Percentiles rank a stretch among this genome's conserved stretches.
Conservation (phyloP, 2,888 invertebrate genomes). For the Eueremaeus valkanovi region DNA sequence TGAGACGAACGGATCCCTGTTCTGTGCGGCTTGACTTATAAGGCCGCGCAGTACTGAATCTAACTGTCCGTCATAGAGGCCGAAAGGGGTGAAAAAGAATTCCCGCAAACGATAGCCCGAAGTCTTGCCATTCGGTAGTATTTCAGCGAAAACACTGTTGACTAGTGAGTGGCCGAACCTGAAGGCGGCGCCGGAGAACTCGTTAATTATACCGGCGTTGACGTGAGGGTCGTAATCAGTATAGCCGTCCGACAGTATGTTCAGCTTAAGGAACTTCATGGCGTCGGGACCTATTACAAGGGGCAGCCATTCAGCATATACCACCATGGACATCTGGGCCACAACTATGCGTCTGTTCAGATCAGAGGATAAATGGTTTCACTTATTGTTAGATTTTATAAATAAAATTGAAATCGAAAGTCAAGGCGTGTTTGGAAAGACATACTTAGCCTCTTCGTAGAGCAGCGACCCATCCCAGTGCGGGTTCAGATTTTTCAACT, state of each 20-base stretch:
- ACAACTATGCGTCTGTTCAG: slow-evolving; percentile 52
- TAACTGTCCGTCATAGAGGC: slow-evolving; percentile 50
- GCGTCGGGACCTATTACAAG: slow-evolving; percentile 63
- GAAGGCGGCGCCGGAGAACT: slow-evolving; percentile 77
- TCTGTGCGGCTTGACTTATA: slow-evolving; percentile 54
- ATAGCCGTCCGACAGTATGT: slow-evolving; percentile 67
- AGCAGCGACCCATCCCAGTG: slow-evolving; percentile 52
- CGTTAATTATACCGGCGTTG: slow-evolving; percentile 74
- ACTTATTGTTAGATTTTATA: no score
- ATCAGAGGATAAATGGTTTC: no score
- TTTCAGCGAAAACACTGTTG: slow-evolving; percentile 76
- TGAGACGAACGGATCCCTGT: slow-evolving; percentile 55
- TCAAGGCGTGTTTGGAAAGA: neutral
- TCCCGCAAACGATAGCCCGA: slow-evolving; percentile 63
- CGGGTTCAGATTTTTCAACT: slow-evolving; percentile 48
- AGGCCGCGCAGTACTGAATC: slow-evolving; percentile 55
- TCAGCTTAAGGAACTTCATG: slow-evolving; percentile 47
- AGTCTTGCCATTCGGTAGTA: slow-evolving; percentile 67
- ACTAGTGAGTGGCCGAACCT: slow-evolving; percentile 53
- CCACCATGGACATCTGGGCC: slow-evolving; percentile 57
- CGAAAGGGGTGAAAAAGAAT: slow-evolving; percentile 76
- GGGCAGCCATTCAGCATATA: slow-evolving; percentile 60
- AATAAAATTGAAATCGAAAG: no score
- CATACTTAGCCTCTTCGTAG: slow-evolving; percentile 51
- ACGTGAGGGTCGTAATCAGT: slow-evolving; percentile 61